Evolutionary conservation across 2,888 invertebrate species (phyloP).

Genomic region (Drosophila helvetica): DNA sequence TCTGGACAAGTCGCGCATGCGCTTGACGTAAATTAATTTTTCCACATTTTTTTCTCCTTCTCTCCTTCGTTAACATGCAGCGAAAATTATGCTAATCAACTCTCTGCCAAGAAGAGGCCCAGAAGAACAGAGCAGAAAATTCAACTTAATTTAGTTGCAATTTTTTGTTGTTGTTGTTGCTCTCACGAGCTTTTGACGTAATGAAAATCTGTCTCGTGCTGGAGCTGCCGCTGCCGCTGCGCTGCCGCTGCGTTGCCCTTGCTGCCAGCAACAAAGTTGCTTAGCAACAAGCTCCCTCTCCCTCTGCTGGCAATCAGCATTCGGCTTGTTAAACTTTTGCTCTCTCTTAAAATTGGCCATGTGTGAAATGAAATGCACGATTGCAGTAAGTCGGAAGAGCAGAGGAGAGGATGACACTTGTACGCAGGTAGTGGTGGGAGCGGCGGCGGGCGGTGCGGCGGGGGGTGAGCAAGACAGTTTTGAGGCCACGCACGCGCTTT

Average conservation of each 20-base stretch:
- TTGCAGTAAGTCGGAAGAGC: conserved; percentile 8
- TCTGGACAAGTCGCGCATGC: conserved; percentile 72
- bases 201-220: conserved; percentile 31
- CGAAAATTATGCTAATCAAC: conserved; percentile 61
- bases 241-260: not conserved
- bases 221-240: not conserved
- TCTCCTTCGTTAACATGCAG: conserved; percentile 42
- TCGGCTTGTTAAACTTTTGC: conserved; percentile 38
- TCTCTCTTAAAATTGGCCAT: conserved; percentile 53
- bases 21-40: conserved; percentile 75
- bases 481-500: conserved; percentile 65
- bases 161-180: conserved; percentile 2
- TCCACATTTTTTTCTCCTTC: conserved; percentile 31
- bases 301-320: conserved; percentile 1
- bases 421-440: conserved; percentile 18
- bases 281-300: conserved; percentile 33
- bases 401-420: conserved; percentile 13
- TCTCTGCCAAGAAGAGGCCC: conserved; percentile 1
- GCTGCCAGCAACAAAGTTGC: conserved; percentile 41
- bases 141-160: conserved; percentile 57
- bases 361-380: conserved; percentile 70
- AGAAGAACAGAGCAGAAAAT: not conserved
- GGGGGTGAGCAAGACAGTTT: conserved; percentile 26
- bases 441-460: conserved; percentile 16
- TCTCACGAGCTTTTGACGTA: conserved; percentile 40